Conservation (phyloP, 2,888 invertebrate species). For the Actias luna region DNA sequence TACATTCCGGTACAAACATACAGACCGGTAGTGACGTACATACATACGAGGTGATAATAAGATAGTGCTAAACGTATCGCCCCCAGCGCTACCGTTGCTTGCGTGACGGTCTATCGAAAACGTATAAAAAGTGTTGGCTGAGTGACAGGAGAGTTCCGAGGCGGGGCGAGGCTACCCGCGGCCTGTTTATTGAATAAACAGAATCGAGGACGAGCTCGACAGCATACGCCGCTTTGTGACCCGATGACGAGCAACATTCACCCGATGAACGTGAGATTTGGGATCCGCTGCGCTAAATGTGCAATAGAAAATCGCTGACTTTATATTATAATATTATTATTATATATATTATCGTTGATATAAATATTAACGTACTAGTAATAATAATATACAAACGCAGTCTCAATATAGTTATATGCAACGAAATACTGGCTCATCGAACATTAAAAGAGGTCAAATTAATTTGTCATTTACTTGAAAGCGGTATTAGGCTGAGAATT, state of each 20-base stretch:
- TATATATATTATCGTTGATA: too few species aligned
- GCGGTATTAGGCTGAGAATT: too few species aligned
- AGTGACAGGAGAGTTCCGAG: constrained; percentile 26
- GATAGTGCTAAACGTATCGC: neutral
- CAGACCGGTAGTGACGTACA: neutral
- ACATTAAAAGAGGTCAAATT: too few species aligned
- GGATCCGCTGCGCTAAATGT: constrained; percentile 25
- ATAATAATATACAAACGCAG: too few species aligned
- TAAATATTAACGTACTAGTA: too few species aligned
- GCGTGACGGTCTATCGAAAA: constrained; percentile 3
- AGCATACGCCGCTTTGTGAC: constrained; percentile 50
- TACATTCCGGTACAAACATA: too few species aligned
- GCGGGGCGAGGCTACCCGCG: constrained; percentile 24
- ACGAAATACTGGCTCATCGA: too few species aligned
- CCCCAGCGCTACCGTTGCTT: constrained; percentile 5
- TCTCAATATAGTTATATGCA: too few species aligned
- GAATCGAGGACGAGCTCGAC: constrained; percentile 39
- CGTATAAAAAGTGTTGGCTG: neutral
- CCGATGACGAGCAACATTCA: constrained; percentile 50
- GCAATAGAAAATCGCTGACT: neutral
- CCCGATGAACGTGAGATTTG: constrained; percentile 22
- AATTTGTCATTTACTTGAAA: too few species aligned
- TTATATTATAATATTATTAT: neutral
- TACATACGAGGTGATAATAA: neutral
- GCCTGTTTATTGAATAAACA: constrained; percentile 71